phyloP scores from a whole-genome alignment of 2,888 invertebrate species.

The Rhaphigaster nebulosa region DNA sequence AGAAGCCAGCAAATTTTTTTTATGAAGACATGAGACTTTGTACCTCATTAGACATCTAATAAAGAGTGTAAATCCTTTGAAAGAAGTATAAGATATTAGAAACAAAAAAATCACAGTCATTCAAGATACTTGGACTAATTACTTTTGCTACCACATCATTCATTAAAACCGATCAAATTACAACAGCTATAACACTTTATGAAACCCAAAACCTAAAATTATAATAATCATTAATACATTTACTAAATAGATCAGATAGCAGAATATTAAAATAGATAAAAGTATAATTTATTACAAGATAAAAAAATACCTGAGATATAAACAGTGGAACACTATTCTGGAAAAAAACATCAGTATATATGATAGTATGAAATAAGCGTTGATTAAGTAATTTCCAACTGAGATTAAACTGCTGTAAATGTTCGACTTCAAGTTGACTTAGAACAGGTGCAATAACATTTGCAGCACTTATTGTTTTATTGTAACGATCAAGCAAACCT shows the following conservation, averaged over 20 bases:
- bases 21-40: no score
- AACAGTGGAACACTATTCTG: conserved; percentile 73
- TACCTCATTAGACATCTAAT: background rate
- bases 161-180: no score
- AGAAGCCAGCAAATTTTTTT: no score
- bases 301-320: conserved; percentile 70
- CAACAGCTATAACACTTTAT: no score
- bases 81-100: background rate
- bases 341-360: conserved; percentile 72
- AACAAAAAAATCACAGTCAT: no score
- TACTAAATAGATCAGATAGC: no score
- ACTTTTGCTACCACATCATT: no score
- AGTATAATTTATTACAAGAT: background rate
- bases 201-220: no score
- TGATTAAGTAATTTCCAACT: conserved; percentile 79
- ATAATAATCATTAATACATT: no score
- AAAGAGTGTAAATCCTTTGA: background rate
- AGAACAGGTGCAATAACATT: conserved; percentile 74
- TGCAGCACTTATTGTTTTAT: conserved; percentile 75
- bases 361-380: conserved; percentile 75
- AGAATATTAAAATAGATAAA: background rate
- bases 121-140: no score
- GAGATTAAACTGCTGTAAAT: conserved; percentile 75
- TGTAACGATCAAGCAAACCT: conserved; percentile 76
- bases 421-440: conserved; percentile 74